phyloP scores from a whole-genome alignment of 2,888 invertebrate genomes.

The Abscondita cerata region DNA sequence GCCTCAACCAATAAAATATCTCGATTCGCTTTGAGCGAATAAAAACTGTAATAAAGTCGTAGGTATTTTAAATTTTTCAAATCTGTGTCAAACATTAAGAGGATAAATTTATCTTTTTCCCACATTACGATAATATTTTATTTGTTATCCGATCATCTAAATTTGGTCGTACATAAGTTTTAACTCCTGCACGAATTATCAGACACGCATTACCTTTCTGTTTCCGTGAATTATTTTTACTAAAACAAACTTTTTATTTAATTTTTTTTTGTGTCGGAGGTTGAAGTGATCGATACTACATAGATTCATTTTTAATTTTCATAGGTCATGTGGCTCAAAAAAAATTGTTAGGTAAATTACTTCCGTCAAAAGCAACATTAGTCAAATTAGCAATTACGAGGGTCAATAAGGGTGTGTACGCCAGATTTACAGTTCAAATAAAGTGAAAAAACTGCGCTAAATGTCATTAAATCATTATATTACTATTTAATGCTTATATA shows the following conservation, averaged over 20 bases:
- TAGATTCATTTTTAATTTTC: too few relatives aligned
- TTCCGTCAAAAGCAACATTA: conserved; percentile 16
- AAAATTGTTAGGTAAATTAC: conserved; percentile 19
- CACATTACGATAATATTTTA: conserved; percentile 32
- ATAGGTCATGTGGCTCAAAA: background rate
- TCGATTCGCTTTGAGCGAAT: too few relatives aligned
- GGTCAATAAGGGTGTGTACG: conserved; percentile 29
- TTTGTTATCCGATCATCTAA: conserved; percentile 30
- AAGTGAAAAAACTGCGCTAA: conserved; percentile 35
- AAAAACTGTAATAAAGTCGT: too few relatives aligned
- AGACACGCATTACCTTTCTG: conserved; percentile 30
- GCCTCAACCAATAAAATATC: too few relatives aligned
- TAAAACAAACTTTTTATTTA: too few relatives aligned
- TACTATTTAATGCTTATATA: conserved; percentile 54
- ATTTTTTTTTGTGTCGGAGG: too few relatives aligned
- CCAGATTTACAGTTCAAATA: conserved; percentile 33
- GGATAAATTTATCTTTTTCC: conserved; percentile 34
- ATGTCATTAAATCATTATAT: conserved; percentile 45
- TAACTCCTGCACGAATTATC: conserved; percentile 30
- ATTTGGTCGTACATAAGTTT: conserved; percentile 31
- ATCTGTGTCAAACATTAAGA: conserved; percentile 7
- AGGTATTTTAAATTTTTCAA: too few relatives aligned
- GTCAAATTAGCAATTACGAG: conserved; percentile 28
- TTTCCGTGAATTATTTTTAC: conserved; percentile 29
- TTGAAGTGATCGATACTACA: too few relatives aligned